Percentiles rank a stretch among this genome's conserved stretches.
phyloP scores from a whole-genome alignment of 2,888 invertebrate species.

The Clivina fossor region DNA sequence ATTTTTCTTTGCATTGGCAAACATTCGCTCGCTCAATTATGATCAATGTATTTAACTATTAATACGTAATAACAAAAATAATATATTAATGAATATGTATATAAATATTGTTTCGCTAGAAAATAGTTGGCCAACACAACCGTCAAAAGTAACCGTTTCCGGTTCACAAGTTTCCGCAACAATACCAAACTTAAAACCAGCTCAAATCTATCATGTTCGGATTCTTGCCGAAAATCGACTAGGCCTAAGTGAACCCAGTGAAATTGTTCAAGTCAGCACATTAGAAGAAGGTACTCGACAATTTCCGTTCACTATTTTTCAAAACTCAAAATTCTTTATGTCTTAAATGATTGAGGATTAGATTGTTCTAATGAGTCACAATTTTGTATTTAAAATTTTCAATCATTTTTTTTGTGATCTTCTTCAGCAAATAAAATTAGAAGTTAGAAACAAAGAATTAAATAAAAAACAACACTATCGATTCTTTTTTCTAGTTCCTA shows the following conservation, averaged over 20 bases:
- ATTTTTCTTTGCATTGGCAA: no score
- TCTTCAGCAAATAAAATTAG: no score
- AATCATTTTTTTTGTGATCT: no score
- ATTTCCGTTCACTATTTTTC: background rate
- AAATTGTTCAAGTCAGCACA: slow-evolving; percentile 83
- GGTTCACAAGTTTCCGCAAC: slow-evolving; percentile 81
- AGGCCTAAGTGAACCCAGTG: slow-evolving; percentile 84
- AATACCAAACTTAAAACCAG: slow-evolving; percentile 79
- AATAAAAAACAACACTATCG: no score
- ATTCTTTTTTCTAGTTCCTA: slow-evolving; percentile 62
- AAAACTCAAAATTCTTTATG: background rate
- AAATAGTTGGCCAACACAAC: slow-evolving; percentile 82
- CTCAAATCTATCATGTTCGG: slow-evolving; percentile 84
- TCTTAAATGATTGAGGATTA: slow-evolving; percentile 3
- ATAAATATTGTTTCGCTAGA: slow-evolving; percentile 19
- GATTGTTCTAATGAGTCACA: background rate
- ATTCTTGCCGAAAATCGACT: slow-evolving; percentile 88
- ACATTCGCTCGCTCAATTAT: no score
- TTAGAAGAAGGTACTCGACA: slow-evolving; percentile 69
- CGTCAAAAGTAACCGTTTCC: slow-evolving; percentile 78
- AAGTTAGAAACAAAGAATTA: no score
- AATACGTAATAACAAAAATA: no score
- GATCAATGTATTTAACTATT: no score
- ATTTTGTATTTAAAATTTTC: slow-evolving; percentile 1
- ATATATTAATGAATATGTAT: slow-evolving; percentile 16